Percentiles rank a stretch among this genome's conserved stretches.
phyloP scores from a whole-genome alignment of 2,888 invertebrate species.

The Scotopteryx bipunctaria region DNA sequence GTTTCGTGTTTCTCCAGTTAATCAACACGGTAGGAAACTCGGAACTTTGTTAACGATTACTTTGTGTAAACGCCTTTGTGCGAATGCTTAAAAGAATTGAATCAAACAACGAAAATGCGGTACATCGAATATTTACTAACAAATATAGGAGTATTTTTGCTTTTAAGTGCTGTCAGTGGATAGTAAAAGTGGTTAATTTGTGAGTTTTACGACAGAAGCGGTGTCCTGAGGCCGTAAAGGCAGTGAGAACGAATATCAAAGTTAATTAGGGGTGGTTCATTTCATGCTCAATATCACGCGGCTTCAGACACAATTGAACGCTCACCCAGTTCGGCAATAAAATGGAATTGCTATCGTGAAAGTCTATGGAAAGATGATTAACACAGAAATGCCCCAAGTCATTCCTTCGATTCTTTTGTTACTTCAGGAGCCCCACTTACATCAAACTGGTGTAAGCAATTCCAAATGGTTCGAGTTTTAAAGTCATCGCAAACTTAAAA shows the following conservation, averaged over 20 bases:
- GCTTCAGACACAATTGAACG: slow-evolving; percentile 19
- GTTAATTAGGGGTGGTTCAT: slow-evolving; percentile 37
- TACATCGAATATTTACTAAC: slow-evolving; percentile 14
- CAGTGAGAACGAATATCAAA: slow-evolving; percentile 28
- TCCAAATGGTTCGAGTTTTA: too few relatives aligned
- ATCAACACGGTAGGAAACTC: slow-evolving; percentile 23
- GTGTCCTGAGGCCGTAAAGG: slow-evolving; percentile 20
- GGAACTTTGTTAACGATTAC: slow-evolving; percentile 25
- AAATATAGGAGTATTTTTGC: slow-evolving; percentile 2
- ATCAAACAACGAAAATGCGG: slow-evolving; percentile 7
- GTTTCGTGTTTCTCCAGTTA: slow-evolving; percentile 22
- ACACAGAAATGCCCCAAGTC: slow-evolving; percentile 9
- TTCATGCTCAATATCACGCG: slow-evolving; percentile 38
- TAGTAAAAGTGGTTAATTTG: slow-evolving; percentile 22
- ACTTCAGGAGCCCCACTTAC: too few relatives aligned
- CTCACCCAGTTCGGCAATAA: slow-evolving; percentile 23
- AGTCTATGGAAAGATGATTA: slow-evolving; percentile 23
- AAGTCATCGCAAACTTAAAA: too few relatives aligned
- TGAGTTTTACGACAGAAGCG: slow-evolving; percentile 24
- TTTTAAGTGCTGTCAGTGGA: slow-evolving; percentile 6
- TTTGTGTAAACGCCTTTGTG: slow-evolving; percentile 29
- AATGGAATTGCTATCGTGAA: slow-evolving; percentile 19
- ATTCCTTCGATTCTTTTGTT: neutral
- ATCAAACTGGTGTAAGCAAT: too few relatives aligned
- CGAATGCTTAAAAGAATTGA: slow-evolving; percentile 23